Conservation (phyloP, 2,888 invertebrate species). For the Oxycera nigricornis region DNA sequence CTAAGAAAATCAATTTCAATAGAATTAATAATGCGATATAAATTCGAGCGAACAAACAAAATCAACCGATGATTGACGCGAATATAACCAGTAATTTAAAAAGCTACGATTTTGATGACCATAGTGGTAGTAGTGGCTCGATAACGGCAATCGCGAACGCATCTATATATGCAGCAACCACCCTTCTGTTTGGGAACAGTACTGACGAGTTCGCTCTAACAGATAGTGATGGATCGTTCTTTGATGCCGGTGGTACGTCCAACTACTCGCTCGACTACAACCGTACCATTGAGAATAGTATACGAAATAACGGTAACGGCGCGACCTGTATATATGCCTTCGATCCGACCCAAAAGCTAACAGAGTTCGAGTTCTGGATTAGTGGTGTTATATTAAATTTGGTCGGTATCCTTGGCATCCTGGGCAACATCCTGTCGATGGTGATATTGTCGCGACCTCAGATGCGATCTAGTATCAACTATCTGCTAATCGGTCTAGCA, state of each 20-base stretch:
- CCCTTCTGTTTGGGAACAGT: background rate
- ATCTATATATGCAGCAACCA: background rate
- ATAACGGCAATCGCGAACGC: conserved; percentile 2
- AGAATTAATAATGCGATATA: conserved; percentile 33
- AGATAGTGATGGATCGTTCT: conserved; percentile 8
- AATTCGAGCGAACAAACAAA: conserved; percentile 40
- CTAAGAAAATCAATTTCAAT: too few species aligned
- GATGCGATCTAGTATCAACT: conserved; percentile 96
- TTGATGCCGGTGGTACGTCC: background rate
- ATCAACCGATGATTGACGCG: conserved; percentile 47
- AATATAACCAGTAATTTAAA: conserved; percentile 42
- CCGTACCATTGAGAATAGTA: background rate
- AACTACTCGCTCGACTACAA: conserved; percentile 9
- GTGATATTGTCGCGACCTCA: conserved; percentile 90
- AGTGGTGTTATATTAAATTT: conserved; percentile 82
- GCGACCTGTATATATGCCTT: conserved; percentile 49
- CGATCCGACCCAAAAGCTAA: conserved; percentile 53
- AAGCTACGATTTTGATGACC: conserved; percentile 28
- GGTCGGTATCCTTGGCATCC: conserved; percentile 82
- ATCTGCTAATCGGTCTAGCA: conserved; percentile 90
- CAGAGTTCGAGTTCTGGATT: conserved; percentile 78
- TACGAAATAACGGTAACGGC: background rate
- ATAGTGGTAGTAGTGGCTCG: conserved; percentile 3
- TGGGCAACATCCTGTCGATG: conserved; percentile 90
- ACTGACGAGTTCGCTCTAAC: background rate